Evolutionary conservation across 2,113 vertebrate species (phyloP).

Genomic region (Cepphus grylle): DNA sequence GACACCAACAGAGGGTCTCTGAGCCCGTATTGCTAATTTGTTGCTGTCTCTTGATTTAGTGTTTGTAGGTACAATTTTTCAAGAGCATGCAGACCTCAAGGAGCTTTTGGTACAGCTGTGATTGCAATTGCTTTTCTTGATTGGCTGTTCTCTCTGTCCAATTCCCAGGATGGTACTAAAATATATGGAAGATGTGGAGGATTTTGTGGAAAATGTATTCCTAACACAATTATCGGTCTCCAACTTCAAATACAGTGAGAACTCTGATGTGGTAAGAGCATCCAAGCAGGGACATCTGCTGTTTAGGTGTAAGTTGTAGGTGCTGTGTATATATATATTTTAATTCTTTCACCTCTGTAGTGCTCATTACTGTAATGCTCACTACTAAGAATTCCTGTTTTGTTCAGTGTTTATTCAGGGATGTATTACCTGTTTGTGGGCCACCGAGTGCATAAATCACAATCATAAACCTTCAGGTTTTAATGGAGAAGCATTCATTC

Average conservation of each 20-base stretch:
- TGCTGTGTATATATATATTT: slow-evolving; percentile 27
- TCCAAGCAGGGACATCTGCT: background rate
- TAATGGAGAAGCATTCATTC: background rate
- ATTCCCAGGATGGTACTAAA: slow-evolving; percentile 88
- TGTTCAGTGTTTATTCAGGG: background rate
- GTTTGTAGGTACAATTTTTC: background rate
- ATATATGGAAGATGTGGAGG: slow-evolving; percentile 95
- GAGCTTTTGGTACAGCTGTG: background rate
- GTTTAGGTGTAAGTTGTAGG: background rate
- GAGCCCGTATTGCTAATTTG: background rate
- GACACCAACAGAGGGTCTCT: background rate
- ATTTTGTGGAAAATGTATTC: slow-evolving; percentile 95
- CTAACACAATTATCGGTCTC: slow-evolving; percentile 82
- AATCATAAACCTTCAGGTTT: background rate
- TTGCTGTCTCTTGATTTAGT: background rate
- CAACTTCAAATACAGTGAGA: slow-evolving; percentile 83
- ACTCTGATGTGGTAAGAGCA: background rate
- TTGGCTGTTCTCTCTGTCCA: background rate
- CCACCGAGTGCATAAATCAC: background rate
- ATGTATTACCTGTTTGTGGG: background rate
- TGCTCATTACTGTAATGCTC: background rate
- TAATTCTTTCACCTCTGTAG: background rate
- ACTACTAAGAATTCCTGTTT: background rate
- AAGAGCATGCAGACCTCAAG: background rate
- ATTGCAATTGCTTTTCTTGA: background rate